phyloP scores from a whole-genome alignment of 2,888 invertebrate species.

The Morpho deidamia region DNA sequence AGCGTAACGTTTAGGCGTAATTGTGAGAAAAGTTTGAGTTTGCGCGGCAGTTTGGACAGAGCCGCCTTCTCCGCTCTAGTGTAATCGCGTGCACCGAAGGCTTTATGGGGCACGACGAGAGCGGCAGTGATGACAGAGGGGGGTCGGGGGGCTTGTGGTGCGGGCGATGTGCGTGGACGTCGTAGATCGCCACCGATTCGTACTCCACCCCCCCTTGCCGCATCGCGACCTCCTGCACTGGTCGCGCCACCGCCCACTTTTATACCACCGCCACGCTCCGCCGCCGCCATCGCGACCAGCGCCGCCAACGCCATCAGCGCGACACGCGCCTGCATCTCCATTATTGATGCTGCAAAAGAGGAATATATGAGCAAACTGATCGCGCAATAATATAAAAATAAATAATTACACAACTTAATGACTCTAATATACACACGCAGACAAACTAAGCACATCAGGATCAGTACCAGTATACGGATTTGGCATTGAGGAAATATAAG shows the following conservation, averaged over 20 bases:
- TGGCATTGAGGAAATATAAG: too few relatives aligned
- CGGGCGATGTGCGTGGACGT: conserved; percentile 64
- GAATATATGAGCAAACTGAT: too few relatives aligned
- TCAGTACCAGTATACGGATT: too few relatives aligned
- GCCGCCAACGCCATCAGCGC: conserved; percentile 63
- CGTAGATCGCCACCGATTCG: conserved; percentile 56
- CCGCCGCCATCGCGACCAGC: conserved; percentile 56
- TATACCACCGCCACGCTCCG: conserved; percentile 64
- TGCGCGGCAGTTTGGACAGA: conserved; percentile 81
- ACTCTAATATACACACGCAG: too few relatives aligned
- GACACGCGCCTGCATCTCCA: conserved; percentile 67
- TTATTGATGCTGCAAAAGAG: conserved; percentile 51
- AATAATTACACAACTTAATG: too few relatives aligned
- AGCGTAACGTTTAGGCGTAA: conserved; percentile 84
- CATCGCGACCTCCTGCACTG: conserved; percentile 51
- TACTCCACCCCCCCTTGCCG: conserved; percentile 58
- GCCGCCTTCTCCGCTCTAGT: conserved; percentile 84
- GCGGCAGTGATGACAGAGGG: conserved; percentile 81
- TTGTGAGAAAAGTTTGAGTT: conserved; percentile 82
- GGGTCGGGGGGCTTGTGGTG: conserved; percentile 61
- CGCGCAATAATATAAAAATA: too few relatives aligned
- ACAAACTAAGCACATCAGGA: too few relatives aligned
- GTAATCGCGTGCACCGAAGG: conserved; percentile 86
- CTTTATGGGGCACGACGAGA: conserved; percentile 86
- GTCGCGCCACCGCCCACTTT: conserved; percentile 52